Evolutionary conservation across 1,140 invertebrate genomes (phyloP).

Genomic region (Bombus difficillimus): DNA sequence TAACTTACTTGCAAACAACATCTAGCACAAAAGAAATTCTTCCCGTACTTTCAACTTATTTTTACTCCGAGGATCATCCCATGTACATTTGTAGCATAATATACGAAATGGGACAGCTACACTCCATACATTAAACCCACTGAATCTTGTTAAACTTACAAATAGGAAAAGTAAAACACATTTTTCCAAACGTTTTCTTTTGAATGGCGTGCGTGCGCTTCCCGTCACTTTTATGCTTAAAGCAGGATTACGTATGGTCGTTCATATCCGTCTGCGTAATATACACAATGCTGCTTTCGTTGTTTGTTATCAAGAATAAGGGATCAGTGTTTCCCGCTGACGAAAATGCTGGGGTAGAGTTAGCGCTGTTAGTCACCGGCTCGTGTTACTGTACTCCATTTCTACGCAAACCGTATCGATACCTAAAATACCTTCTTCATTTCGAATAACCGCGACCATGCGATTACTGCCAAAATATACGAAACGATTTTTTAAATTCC

Average conservation of each 20-base stretch:
- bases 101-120: not conserved
- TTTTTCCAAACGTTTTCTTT: not conserved
- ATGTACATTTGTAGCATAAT: not conserved
- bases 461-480: not conserved
- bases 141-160: no score
- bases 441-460: not conserved
- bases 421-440: not conserved
- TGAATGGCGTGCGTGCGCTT: not conserved
- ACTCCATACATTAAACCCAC: not conserved
- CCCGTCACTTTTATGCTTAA: constrained; percentile 20
- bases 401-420: not conserved
- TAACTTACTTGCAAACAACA: no score
- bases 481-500: not conserved
- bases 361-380: constrained; percentile 51
- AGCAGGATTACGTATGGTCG: constrained; percentile 42
- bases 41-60: not conserved
- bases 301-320: constrained; percentile 53
- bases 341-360: constrained; percentile 40
- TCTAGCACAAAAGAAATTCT: not conserved
- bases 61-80: not conserved
- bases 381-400: not conserved
- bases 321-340: constrained; percentile 65
- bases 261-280: constrained; percentile 35
- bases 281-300: constrained; percentile 21
- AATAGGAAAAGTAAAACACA: not conserved